A percentile compares a stretch with the other conserved stretches of the same genome.
These are phyloP conservation scores for Oreortyx pictus DNA, from an alignment of 2,797 vertebrate species.

Conservation along the genomic window DNA sequence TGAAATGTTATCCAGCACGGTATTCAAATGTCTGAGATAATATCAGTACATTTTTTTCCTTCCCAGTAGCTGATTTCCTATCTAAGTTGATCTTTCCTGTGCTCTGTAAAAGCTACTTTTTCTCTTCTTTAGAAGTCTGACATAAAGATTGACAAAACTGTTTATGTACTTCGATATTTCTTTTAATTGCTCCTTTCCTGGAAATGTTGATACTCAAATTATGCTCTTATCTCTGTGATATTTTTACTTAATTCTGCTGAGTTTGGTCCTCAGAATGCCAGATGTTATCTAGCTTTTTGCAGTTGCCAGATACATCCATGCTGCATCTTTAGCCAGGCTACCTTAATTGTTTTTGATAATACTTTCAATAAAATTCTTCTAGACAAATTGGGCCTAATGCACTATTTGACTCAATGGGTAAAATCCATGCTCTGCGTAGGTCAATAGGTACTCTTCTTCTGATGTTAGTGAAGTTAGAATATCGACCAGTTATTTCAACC, in stretches of 20 bases:
- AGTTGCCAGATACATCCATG: not conserved
- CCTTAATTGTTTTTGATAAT: constrained; percentile 33
- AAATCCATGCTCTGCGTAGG: constrained; percentile 14
- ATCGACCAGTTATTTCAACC: not conserved
- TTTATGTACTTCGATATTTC: not conserved
- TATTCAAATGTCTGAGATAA: not conserved
- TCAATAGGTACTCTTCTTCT: not conserved
- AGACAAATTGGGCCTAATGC: not conserved
- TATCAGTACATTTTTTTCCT: not conserved
- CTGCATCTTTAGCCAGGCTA: not conserved
- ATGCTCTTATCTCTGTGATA: not conserved
- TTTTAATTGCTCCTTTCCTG: not conserved
- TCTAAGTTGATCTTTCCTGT: not conserved
- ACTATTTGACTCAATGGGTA: not conserved
- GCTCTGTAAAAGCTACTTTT: not conserved
- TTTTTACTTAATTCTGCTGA: not conserved
- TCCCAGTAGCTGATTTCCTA: not conserved
- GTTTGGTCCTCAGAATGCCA: not conserved
- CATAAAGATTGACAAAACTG: not conserved
- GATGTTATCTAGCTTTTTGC: constrained; percentile 21
- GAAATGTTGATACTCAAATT: not conserved
- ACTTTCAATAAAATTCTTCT: not conserved
- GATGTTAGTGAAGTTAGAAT: not conserved
- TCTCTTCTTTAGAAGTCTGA: rapidly evolving
- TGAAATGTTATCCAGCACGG: not conserved